Conservation (phyloP, 2,113 vertebrate species). For the western clawed frog (Xenopus tropicalis) region DNA sequence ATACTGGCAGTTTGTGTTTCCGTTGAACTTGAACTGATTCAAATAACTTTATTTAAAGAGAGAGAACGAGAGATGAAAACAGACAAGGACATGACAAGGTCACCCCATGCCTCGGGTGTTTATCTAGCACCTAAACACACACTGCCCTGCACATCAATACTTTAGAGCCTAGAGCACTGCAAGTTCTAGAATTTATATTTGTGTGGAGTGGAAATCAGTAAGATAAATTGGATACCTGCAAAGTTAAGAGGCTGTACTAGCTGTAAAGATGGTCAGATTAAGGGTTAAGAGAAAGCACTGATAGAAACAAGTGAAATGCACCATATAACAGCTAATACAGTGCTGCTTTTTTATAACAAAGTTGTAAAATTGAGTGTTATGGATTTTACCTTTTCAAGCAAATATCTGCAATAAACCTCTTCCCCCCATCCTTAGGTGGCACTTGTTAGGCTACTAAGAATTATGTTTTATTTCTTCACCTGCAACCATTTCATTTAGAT, state of each 20-base stretch:
- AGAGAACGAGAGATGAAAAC: background rate
- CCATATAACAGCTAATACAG: background rate
- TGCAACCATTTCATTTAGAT: conserved; percentile 20
- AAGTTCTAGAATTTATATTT: no score
- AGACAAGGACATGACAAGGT: background rate
- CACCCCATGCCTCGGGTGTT: background rate
- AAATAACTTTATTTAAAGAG: background rate
- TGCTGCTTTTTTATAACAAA: background rate
- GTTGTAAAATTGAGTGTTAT: background rate
- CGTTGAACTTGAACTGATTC: background rate
- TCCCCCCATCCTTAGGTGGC: background rate
- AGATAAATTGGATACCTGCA: no score
- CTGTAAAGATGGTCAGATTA: background rate
- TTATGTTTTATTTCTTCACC: conserved; percentile 16
- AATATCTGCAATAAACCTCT: background rate
- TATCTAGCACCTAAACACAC: background rate
- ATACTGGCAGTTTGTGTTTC: background rate
- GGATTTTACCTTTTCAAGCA: conserved; percentile 8
- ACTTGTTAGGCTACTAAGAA: conserved; percentile 4
- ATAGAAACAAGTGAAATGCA: no score
- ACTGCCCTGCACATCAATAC: background rate
- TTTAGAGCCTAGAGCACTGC: no score
- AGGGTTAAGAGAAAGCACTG: background rate
- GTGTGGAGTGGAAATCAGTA: no score
- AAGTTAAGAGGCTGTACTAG: background rate